A percentile compares a stretch with the other conserved stretches of the same genome.
Conservation (phyloP, 1,140 invertebrate species). For the Manduca sexta region DNA sequence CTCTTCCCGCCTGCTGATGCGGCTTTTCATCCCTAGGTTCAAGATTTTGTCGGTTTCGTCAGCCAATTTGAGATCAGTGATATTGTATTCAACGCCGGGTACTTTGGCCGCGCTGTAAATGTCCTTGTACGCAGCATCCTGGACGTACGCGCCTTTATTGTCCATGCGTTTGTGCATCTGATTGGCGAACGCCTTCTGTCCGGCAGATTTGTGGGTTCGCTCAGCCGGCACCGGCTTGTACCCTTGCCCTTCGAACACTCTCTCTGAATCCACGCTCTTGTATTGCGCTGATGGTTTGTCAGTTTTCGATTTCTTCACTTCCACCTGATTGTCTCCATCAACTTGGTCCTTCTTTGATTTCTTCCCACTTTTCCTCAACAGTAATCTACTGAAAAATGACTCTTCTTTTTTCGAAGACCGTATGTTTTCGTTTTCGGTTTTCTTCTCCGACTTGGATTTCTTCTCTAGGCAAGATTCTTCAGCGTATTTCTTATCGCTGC, state of each 20-base stretch:
- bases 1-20: conserved; percentile 56
- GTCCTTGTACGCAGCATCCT: conserved; percentile 65
- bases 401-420: conserved; percentile 72
- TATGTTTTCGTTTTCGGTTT: conserved; percentile 63
- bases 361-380: conserved; percentile 78
- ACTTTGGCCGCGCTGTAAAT: conserved; percentile 63
- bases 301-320: conserved; percentile 56
- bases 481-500: conserved; percentile 56
- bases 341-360: conserved; percentile 76
- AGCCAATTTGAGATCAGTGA: conserved; percentile 70
- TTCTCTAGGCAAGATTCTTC: conserved; percentile 68
- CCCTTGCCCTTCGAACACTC: conserved; percentile 34
- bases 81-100: conserved; percentile 57
- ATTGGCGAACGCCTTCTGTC: conserved; percentile 66
- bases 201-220: conserved; percentile 58
- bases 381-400: conserved; percentile 78
- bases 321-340: conserved; percentile 59
- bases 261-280: conserved; percentile 46
- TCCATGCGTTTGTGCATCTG: conserved; percentile 71
- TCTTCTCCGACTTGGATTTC: conserved; percentile 73
- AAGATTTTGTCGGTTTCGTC: conserved; percentile 67
- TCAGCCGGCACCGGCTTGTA: conserved; percentile 54
- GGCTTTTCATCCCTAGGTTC: conserved; percentile 55
- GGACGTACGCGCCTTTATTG: conserved; percentile 70
- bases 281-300: conserved; percentile 49